A percentile compares a stretch with the other conserved stretches of the same genome.
Conservation (phyloP, 2,888 invertebrate genomes). For the Napeogenes sylphis region DNA sequence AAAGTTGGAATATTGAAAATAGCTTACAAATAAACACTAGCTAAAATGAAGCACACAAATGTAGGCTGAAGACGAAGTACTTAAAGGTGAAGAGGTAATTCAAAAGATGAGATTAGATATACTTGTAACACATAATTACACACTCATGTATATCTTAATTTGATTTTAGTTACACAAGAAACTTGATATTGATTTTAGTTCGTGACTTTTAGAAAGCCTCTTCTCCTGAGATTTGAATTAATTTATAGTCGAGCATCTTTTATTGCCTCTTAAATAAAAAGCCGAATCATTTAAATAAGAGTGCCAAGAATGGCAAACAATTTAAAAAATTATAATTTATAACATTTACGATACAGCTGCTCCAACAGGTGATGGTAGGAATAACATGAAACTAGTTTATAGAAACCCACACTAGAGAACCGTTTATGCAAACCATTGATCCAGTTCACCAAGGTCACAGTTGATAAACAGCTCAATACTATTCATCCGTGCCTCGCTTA, state of each 20-base stretch:
- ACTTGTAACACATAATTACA: too few relatives aligned
- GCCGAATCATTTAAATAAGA: not conserved
- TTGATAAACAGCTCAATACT: constrained; percentile 52
- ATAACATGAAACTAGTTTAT: constrained; percentile 20
- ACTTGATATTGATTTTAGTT: too few relatives aligned
- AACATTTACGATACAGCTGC: constrained; percentile 1
- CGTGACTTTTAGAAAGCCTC: too few relatives aligned
- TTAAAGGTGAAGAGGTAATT: too few relatives aligned
- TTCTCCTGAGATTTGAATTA: too few relatives aligned
- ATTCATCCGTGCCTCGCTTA: constrained; percentile 41
- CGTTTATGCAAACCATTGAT: constrained; percentile 57
- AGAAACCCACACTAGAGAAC: constrained; percentile 36
- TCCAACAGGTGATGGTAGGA: not conserved
- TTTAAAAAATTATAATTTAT: not conserved
- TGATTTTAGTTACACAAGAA: too few relatives aligned
- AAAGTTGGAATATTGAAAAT: constrained; percentile 35
- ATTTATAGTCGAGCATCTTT: too few relatives aligned
- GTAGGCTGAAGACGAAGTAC: not conserved
- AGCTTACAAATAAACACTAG: constrained; percentile 20
- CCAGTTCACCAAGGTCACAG: constrained; percentile 60
- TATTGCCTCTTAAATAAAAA: not conserved
- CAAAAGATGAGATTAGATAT: too few relatives aligned
- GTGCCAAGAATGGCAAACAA: not conserved
- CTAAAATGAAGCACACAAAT: not conserved
- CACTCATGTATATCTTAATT: too few relatives aligned